A percentile compares a stretch with the other conserved stretches of the same genome.
Conservation (phyloP, 2,888 invertebrate species). For the Nasonia oneida region DNA sequence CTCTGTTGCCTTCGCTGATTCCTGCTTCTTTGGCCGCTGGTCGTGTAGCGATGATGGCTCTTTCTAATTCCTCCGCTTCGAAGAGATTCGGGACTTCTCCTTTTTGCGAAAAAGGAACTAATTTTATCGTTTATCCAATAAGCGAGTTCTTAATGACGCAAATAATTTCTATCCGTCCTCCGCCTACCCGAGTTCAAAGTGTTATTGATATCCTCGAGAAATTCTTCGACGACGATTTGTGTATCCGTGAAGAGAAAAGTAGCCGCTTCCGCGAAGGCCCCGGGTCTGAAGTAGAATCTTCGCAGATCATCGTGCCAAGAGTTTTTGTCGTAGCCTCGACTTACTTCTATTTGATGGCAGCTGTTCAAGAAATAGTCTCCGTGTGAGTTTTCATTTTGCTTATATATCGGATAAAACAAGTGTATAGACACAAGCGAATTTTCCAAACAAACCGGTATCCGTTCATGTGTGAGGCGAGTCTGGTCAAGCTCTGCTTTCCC, state of each 20-base stretch:
- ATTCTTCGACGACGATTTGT: constrained; percentile 94
- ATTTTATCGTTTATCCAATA: not conserved
- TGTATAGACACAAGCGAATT: not conserved
- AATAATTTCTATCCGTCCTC: not conserved
- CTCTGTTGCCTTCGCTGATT: constrained; percentile 85
- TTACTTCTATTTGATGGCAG: constrained; percentile 93
- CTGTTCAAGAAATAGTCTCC: constrained; percentile 75
- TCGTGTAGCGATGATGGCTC: constrained; percentile 88
- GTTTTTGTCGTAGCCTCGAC: constrained; percentile 89
- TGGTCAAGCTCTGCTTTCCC: constrained; percentile 93
- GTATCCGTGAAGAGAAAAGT: constrained; percentile 95
- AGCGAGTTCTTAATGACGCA: not conserved
- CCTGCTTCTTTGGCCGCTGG: constrained; percentile 86
- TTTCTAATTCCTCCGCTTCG: constrained; percentile 92
- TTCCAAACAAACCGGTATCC: constrained; percentile 84
- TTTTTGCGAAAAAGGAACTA: constrained; percentile 69
- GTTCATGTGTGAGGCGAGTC: constrained; percentile 91
- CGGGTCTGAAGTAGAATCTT: constrained; percentile 89
- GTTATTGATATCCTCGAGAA: constrained; percentile 95
- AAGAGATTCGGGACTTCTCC: constrained; percentile 96
- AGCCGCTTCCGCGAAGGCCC: constrained; percentile 86
- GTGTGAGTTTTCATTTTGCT: not conserved
- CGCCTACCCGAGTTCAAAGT: constrained; percentile 90
- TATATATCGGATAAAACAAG: not conserved
- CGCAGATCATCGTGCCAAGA: constrained; percentile 93